These are phyloP conservation scores for Sialis fuliginosa DNA, from an alignment of 2,888 invertebrate species.

Conservation along the genomic window DNA sequence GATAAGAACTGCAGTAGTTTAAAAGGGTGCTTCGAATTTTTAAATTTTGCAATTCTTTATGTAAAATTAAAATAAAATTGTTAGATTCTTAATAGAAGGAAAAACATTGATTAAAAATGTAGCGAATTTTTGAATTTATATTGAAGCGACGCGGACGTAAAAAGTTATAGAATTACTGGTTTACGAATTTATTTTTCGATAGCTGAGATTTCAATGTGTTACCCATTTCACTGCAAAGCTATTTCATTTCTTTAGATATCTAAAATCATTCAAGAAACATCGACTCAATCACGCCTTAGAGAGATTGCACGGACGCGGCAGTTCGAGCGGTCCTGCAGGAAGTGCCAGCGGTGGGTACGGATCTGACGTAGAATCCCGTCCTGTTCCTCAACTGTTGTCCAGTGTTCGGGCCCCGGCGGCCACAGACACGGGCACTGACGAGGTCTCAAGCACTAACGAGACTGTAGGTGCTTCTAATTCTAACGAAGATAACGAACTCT, in stretches of 20 bases:
- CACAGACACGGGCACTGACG: conserved; percentile 31
- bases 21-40: too few relatives aligned
- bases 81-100: too few relatives aligned
- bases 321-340: conserved; percentile 14
- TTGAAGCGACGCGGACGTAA: too few relatives aligned
- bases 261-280: conserved; percentile 81
- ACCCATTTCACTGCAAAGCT: background rate
- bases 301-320: conserved; percentile 54
- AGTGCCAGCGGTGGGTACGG: background rate
- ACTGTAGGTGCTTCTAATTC: conserved; percentile 28
- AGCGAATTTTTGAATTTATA: too few relatives aligned
- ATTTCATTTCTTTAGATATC: conserved; percentile 33
- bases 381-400: conserved; percentile 2
- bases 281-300: conserved; percentile 74
- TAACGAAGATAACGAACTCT: conserved; percentile 22
- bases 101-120: too few relatives aligned
- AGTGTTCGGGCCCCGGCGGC: conserved; percentile 7
- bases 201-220: background rate
- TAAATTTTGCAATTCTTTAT: too few relatives aligned
- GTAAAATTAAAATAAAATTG: too few relatives aligned
- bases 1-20: too few relatives aligned
- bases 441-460: conserved; percentile 58
- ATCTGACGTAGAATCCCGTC: conserved; percentile 1
- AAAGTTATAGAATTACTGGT: too few relatives aligned
- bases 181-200: too few relatives aligned